Evolutionary conservation across 1,140 invertebrate species (phyloP).

Genomic region (Helicorthomorpha holstii): DNA sequence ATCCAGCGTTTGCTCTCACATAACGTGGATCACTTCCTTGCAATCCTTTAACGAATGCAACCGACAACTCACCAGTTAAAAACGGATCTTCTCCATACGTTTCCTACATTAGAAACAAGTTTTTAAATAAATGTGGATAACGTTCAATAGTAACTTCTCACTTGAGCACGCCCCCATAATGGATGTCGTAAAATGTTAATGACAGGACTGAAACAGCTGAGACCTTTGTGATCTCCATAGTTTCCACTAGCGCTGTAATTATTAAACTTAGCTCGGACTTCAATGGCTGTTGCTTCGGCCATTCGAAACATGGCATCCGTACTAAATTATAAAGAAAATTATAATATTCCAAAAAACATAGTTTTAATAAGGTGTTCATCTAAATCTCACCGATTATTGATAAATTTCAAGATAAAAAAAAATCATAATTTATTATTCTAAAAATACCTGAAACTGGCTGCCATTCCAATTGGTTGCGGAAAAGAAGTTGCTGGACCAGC

Average conservation of each 20-base stretch:
- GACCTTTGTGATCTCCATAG: constrained; percentile 17
- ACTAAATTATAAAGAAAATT: constrained; percentile 9
- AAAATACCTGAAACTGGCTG: constrained; percentile 20
- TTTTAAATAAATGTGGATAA: not conserved
- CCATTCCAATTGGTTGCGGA: constrained; percentile 21
- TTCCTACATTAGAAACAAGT: constrained; percentile 16
- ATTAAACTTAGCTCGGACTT: constrained; percentile 21
- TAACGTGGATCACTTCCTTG: constrained; percentile 20
- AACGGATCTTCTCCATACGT: constrained; percentile 27
- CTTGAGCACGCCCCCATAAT: constrained; percentile 24
- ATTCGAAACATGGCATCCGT: constrained; percentile 14
- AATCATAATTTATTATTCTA: not conserved
- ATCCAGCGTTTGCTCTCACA: constrained; percentile 18
- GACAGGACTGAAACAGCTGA: constrained; percentile 23
- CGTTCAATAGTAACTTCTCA: constrained; percentile 3
- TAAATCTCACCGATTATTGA: not conserved
- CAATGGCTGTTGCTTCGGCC: constrained; percentile 17
- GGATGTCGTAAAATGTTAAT: constrained; percentile 25
- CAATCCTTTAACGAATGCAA: constrained; percentile 19
- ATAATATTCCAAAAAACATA: not conserved
- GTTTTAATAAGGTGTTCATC: not conserved
- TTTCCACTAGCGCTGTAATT: constrained; percentile 14
- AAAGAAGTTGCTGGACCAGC: constrained; percentile 21
- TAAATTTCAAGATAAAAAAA: not conserved
- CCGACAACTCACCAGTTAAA: constrained; percentile 17